phyloP scores from a whole-genome alignment of 53 echinoderm and acorn worm species.

The Zoroaster sp. region DNA sequence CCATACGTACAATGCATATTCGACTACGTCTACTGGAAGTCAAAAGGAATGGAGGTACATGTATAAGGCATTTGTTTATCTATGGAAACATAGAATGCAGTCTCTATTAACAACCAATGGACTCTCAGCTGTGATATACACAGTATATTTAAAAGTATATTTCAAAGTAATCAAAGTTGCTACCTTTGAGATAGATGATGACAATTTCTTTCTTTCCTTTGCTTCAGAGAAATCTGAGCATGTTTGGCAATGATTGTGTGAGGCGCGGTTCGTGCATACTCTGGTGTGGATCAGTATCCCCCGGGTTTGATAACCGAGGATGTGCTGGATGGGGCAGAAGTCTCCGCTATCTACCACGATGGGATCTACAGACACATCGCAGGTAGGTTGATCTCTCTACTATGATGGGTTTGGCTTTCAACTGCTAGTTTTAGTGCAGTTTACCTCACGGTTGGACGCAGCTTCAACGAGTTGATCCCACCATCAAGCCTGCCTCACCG shows the following conservation, averaged over 20 bases:
- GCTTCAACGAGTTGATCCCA: too few relatives aligned
- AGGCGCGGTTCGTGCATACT: constrained; percentile 59
- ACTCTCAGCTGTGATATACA: not conserved
- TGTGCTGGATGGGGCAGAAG: too few relatives aligned
- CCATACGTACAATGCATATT: too few relatives aligned
- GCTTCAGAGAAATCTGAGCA: constrained; percentile 66
- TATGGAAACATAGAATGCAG: not conserved
- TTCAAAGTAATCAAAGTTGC: not conserved
- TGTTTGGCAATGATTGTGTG: constrained; percentile 75
- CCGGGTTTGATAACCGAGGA: too few relatives aligned
- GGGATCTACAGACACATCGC: too few relatives aligned
- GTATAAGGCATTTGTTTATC: not conserved
- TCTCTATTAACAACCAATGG: not conserved
- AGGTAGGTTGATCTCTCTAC: too few relatives aligned
- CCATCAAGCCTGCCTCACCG: too few relatives aligned
- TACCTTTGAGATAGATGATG: not conserved
- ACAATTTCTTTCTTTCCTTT: not conserved
- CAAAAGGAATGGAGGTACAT: not conserved
- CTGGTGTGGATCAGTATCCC: constrained; percentile 91
- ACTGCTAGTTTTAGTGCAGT: not conserved
- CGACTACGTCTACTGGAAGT: not conserved
- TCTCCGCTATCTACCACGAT: too few relatives aligned
- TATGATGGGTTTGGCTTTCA: not conserved
- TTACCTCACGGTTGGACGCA: not conserved
- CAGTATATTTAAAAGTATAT: not conserved